phyloP scores from a whole-genome alignment of 2,797 vertebrate genomes.

The Myoxocephalus aenaeus region DNA sequence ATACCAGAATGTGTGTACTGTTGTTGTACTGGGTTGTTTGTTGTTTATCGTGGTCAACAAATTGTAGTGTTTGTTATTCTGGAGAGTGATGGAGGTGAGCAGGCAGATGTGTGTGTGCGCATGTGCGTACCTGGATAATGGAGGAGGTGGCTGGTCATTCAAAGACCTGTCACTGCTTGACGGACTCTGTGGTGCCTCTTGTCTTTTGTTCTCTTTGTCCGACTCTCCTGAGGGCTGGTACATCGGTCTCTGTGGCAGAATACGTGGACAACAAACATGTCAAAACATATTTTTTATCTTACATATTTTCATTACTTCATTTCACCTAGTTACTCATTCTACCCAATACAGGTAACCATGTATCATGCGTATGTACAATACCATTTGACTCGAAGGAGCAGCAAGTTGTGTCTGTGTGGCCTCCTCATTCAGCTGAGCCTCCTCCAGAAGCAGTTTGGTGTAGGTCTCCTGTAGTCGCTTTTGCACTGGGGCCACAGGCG shows the following conservation, averaged over 20 bases:
- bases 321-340: background rate
- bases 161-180: slow-evolving; percentile 96
- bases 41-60: slow-evolving; percentile 10
- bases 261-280: slow-evolving; percentile 11
- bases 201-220: slow-evolving; percentile 96
- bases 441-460: slow-evolving; percentile 89
- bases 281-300: background rate
- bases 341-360: background rate
- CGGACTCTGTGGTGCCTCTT: slow-evolving; percentile 91
- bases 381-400: slow-evolving; percentile 55
- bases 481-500: slow-evolving; percentile 78
- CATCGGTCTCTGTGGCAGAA: slow-evolving; percentile 82
- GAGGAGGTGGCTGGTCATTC: slow-evolving; percentile 84
- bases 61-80: background rate
- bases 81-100: background rate
- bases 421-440: slow-evolving; percentile 80
- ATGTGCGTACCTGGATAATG: slow-evolving; percentile 78
- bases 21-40: slow-evolving; percentile 5
- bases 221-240: slow-evolving; percentile 99
- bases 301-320: background rate
- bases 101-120: background rate
- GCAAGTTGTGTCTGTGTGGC: slow-evolving; percentile 64
- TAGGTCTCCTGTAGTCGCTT: slow-evolving; percentile 90
- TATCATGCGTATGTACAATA: slow-evolving; percentile 29
- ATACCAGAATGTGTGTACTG: background rate